phyloP scores from a whole-genome alignment of 2,888 invertebrate genomes.

The Conchocele bisecta region DNA sequence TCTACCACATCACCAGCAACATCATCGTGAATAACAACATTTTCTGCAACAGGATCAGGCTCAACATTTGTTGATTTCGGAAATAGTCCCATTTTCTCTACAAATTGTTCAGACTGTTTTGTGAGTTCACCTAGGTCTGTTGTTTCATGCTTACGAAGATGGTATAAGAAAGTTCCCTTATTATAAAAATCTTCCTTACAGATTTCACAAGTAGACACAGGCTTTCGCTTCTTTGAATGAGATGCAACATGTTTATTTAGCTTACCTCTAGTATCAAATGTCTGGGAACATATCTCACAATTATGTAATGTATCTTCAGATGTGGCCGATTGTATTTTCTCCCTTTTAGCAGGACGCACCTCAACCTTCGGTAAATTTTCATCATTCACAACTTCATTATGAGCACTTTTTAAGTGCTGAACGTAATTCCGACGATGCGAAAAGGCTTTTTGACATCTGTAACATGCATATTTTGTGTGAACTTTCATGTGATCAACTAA shows the following conservation, averaged over 20 bases:
- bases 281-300: conserved; percentile 40
- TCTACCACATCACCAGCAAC: conserved; percentile 51
- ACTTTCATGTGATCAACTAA: conserved; percentile 38
- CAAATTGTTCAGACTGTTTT: too few relatives aligned
- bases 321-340: too few relatives aligned
- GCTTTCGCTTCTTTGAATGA: conserved; percentile 17
- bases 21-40: too few relatives aligned
- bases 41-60: too few relatives aligned
- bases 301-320: too few relatives aligned
- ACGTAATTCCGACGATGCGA: neutral
- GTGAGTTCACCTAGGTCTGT: neutral
- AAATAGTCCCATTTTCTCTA: too few relatives aligned
- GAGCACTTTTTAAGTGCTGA: conserved; percentile 1
- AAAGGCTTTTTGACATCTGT: conserved; percentile 30
- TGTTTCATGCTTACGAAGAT: conserved; percentile 39
- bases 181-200: conserved; percentile 23
- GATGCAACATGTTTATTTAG: conserved; percentile 35
- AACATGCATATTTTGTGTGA: conserved; percentile 43
- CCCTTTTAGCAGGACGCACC: too few relatives aligned
- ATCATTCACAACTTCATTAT: conserved; percentile 4
- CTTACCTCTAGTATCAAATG: conserved; percentile 28
- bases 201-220: conserved; percentile 36
- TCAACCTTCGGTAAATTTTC: too few relatives aligned
- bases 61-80: too few relatives aligned
- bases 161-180: conserved; percentile 46